phyloP scores from a whole-genome alignment of 2,113 vertebrate genomes.

The Mormyrus iriodes region DNA sequence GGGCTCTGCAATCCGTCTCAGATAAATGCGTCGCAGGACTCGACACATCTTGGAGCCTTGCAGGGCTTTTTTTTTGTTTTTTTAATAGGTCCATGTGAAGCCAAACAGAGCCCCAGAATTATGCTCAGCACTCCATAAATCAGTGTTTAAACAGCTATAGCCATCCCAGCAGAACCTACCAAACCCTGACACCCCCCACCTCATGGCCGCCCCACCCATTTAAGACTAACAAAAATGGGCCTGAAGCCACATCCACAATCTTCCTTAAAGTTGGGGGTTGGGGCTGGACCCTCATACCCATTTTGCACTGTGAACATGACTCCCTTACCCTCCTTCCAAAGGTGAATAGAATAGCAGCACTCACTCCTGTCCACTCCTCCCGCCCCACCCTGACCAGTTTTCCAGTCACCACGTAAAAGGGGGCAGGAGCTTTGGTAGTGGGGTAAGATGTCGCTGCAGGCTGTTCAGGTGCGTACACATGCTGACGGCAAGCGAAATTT shows the following conservation, averaged over 20 bases:
- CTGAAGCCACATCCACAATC: background rate
- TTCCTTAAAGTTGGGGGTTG: background rate
- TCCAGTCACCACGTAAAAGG: background rate
- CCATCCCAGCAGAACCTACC: background rate
- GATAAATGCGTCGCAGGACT: background rate
- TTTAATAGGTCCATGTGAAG: constrained; percentile 20
- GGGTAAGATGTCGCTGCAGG: constrained; percentile 9
- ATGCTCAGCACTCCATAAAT: constrained; percentile 37
- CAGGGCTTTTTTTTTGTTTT: constrained; percentile 21
- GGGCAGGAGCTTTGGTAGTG: too few relatives aligned
- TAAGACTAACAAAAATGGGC: background rate
- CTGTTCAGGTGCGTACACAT: constrained; percentile 13
- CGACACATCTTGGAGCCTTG: background rate
- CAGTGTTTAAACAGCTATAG: constrained; percentile 29
- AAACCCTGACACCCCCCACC: background rate
- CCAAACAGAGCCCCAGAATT: constrained; percentile 28
- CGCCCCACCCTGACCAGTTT: background rate
- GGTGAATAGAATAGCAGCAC: background rate
- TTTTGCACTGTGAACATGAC: background rate
- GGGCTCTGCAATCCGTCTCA: background rate
- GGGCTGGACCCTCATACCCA: background rate
- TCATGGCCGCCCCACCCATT: background rate
- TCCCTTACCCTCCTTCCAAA: background rate
- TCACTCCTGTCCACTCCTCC: background rate
- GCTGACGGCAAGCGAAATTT: constrained; percentile 22